These are phyloP conservation scores for Dicycla oo DNA, from an alignment of 2,888 invertebrate species.

Conservation along the genomic window DNA sequence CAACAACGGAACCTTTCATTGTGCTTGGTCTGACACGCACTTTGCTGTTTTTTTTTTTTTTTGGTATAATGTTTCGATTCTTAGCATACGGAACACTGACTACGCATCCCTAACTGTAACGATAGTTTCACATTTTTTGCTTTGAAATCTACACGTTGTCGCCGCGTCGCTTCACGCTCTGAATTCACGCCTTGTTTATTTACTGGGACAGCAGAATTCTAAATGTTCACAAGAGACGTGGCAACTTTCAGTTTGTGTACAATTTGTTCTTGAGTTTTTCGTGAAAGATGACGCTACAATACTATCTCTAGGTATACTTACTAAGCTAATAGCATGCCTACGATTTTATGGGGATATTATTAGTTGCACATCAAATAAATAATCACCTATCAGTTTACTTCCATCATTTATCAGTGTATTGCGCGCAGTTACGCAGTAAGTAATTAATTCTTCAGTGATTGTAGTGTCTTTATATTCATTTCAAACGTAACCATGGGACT, in stretches of 20 bases:
- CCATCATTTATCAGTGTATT: too few relatives aligned
- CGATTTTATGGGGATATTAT: too few relatives aligned
- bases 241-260: conserved; percentile 10
- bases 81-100: conserved; percentile 26
- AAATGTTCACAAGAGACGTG: conserved; percentile 24
- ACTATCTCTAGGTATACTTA: background rate
- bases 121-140: conserved; percentile 36
- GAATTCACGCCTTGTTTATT: conserved; percentile 47
- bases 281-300: background rate
- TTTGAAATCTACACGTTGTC: conserved; percentile 38
- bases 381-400: too few relatives aligned
- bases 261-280: conserved; percentile 3
- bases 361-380: too few relatives aligned
- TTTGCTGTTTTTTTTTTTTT: background rate
- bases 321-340: background rate
- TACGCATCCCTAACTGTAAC: conserved; percentile 15
- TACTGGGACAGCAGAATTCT: conserved; percentile 20
- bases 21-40: too few relatives aligned
- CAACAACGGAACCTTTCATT: too few relatives aligned
- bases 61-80: conserved; percentile 1
- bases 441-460: too few relatives aligned
- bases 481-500: conserved; percentile 79
- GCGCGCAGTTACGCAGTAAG: too few relatives aligned
- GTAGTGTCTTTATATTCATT: too few relatives aligned
- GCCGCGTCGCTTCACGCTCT: conserved; percentile 6